Evolutionary conservation across 2,888 invertebrate genomes (phyloP).

Genomic region (Eilema caniola): DNA sequence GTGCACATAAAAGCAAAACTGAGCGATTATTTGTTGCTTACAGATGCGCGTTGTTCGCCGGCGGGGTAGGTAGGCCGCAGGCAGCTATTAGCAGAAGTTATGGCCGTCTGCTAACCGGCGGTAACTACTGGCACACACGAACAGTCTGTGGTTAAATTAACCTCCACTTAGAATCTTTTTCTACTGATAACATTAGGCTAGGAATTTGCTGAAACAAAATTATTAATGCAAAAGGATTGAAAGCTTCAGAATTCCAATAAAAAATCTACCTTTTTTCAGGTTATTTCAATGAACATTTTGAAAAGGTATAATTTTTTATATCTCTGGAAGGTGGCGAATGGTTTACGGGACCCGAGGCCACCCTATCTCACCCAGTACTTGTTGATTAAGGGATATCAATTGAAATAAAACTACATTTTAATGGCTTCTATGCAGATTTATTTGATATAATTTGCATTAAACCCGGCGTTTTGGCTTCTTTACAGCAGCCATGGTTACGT

Average conservation of each 20-base stretch:
- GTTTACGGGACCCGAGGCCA: no score
- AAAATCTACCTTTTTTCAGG: not conserved
- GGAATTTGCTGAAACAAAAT: not conserved
- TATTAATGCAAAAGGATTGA: not conserved
- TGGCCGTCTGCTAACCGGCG: not conserved
- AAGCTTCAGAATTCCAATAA: not conserved
- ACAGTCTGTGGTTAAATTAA: not conserved
- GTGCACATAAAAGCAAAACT: not conserved
- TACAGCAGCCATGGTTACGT: no score
- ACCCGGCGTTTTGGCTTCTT: no score
- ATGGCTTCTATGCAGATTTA: no score
- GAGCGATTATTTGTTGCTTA: not conserved
- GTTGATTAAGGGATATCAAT: no score
- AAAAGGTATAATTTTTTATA: no score
- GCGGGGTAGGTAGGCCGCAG: not conserved
- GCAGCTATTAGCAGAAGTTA: constrained; percentile 7
- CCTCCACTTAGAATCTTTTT: not conserved
- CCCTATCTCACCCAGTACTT: no score
- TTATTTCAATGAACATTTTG: no score
- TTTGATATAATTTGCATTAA: no score
- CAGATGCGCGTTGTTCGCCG: not conserved
- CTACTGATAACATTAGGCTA: not conserved
- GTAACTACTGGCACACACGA: not conserved
- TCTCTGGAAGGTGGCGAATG: no score
- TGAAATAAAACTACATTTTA: no score